Evolutionary conservation across 2,888 invertebrate species (phyloP), one percentile per base, ranked within the genome.

Genomic region (Xestia sexstrigata): DNA sequence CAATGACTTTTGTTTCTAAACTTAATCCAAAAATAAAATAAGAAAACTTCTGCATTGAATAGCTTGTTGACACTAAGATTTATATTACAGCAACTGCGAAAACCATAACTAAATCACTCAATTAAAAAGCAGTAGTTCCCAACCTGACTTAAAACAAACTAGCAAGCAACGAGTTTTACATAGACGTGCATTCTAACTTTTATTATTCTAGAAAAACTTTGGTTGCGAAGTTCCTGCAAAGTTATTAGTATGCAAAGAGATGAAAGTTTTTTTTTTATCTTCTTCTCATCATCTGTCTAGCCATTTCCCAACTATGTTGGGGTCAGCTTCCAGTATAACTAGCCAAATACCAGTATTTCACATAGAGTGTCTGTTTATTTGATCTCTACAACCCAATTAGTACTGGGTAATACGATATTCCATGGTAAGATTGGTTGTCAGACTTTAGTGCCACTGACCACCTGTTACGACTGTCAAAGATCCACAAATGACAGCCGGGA

Each of bases 151-250:
- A n/a, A 49, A 58, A 65, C 63, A 63, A 82, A 58, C 83, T 82
- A 35, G 11, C 42, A 49, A 35, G 11, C 42, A 49, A 52, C 30
- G 26, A 58, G 83, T 76, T 79, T 63, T 82, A 23, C 82, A 75
- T 68, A 55, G 39, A 66, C 65, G 35, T 42, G 82, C 49, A 76
- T 69, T 26, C 49, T 20, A 77, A 77, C 65, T 83, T 82, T 65
- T 66, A 58, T 82, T 77, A 69, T 35, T 70, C 45, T 60, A 30
- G 26, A 26, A 8, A n/a, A 82, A 79, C 58, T 83, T 67, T 58
- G 26, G 42, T 66, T 70, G 15, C 52, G 20, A 45, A 83, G 77
- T 66, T 76, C 11, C 20, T 20, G 26, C 26, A 9, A 69, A 76
- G 42, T 69, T 68, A 23, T 69, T 63, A 68, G 23, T 15, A 79